phyloP scores from a whole-genome alignment of 2,797 vertebrate species.

The Coluber constrictor region DNA sequence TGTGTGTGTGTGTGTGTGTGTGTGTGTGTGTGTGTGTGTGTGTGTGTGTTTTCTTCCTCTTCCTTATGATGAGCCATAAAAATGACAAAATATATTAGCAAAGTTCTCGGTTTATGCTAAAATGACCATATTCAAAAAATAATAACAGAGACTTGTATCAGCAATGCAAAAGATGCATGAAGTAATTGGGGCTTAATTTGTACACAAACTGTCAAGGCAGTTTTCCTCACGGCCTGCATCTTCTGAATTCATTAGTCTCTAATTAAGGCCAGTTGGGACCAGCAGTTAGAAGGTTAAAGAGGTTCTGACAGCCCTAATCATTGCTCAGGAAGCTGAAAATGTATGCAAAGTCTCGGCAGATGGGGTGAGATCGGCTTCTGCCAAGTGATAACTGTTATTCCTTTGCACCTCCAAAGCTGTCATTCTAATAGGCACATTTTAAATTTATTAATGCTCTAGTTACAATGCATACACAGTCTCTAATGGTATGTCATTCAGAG shows the following conservation, averaged over 20 bases:
- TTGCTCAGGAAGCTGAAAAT: slow-evolving; percentile 98
- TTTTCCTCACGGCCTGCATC: slow-evolving; percentile 91
- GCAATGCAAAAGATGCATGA: slow-evolving; percentile 83
- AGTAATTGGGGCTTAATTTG: slow-evolving; percentile 93
- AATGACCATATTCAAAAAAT: slow-evolving; percentile 82
- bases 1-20: background rate
- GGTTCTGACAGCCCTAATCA: slow-evolving; percentile 99
- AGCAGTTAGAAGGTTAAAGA: slow-evolving; percentile 99
- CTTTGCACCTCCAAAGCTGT: slow-evolving; percentile 94
- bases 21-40: too few relatives aligned
- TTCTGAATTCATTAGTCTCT: slow-evolving; percentile 99
- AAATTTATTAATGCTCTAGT: slow-evolving; percentile 88
- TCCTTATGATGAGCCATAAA: slow-evolving; percentile 75
- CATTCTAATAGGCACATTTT: slow-evolving; percentile 89
- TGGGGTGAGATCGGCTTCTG: slow-evolving; percentile 89
- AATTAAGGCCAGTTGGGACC: slow-evolving; percentile 99
- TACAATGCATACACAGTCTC: slow-evolving; percentile 84
- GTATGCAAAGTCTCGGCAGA: slow-evolving; percentile 92
- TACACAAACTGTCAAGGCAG: slow-evolving; percentile 92
- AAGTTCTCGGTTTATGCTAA: slow-evolving; percentile 78
- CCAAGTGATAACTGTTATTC: slow-evolving; percentile 98
- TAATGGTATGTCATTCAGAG: slow-evolving; percentile 86
- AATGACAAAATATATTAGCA: slow-evolving; percentile 79
- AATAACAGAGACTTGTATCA: slow-evolving; percentile 83
- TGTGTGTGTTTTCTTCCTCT: background rate